phyloP scores from a whole-genome alignment of 30 jellyfish, hydroid and myxozoan species.

The Hydra vulgaris region DNA sequence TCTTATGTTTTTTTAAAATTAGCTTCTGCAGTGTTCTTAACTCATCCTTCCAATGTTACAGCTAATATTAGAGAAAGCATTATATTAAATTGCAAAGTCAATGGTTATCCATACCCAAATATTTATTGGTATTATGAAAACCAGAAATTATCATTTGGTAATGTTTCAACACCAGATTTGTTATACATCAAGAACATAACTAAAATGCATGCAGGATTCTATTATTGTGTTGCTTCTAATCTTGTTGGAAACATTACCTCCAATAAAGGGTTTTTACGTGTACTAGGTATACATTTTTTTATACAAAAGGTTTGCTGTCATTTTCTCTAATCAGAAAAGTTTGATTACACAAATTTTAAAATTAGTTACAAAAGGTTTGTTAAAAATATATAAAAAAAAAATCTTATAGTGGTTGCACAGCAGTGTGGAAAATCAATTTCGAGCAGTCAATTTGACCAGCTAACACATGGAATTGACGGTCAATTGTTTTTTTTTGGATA shows the following conservation, averaged over 20 bases:
- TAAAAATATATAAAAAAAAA: too few species aligned
- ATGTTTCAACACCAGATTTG: not conserved
- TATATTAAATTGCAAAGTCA: not conserved
- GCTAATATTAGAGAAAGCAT: not conserved
- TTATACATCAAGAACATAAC: not conserved
- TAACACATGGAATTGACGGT: too few species aligned
- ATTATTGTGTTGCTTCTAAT: not conserved
- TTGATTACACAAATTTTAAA: too few species aligned
- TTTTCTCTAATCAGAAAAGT: too few species aligned
- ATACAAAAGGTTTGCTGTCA: too few species aligned
- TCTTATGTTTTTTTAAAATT: too few species aligned
- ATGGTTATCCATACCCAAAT: conserved; percentile 2
- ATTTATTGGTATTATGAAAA: not conserved
- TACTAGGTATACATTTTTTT: not conserved
- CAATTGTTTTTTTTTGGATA: too few species aligned
- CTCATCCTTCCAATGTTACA: not conserved
- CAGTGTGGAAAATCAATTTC: too few species aligned
- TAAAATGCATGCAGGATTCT: not conserved
- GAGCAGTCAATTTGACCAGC: too few species aligned
- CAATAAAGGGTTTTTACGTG: not conserved
- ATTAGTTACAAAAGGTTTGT: too few species aligned
- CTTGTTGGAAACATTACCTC: not conserved
- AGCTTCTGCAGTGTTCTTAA: not conserved
- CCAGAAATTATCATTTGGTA: not conserved
- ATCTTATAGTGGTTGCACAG: too few species aligned